These are phyloP conservation scores for Miniopterus natalensis DNA, from an alignment of 2,113 vertebrate genomes.

Conservation along the genomic window DNA sequence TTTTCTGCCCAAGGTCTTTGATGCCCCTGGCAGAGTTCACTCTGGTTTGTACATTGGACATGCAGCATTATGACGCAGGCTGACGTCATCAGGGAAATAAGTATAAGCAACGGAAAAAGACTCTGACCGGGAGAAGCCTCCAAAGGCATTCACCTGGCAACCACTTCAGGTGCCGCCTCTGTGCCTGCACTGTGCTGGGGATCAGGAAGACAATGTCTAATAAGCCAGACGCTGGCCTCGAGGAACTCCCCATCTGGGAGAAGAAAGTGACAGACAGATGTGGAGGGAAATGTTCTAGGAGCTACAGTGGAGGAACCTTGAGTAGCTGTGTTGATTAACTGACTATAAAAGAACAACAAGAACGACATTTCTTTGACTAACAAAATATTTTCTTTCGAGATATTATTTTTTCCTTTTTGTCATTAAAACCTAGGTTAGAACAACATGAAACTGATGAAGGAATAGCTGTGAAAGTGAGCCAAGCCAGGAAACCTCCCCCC, in stretches of 20 bases:
- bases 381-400: slow-evolving; percentile 36
- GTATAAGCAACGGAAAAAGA: neutral
- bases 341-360: neutral
- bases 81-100: neutral
- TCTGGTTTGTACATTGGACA: neutral
- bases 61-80: neutral
- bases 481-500: neutral
- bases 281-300: neutral
- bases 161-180: neutral
- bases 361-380: neutral
- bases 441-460: neutral
- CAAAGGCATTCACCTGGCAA: neutral
- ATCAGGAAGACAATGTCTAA: neutral
- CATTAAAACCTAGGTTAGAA: neutral
- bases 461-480: neutral
- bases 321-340: neutral
- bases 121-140: neutral
- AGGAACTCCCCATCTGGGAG: neutral
- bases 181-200: neutral
- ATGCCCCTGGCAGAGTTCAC: neutral
- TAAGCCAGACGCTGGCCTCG: neutral
- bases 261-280: neutral
- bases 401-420: neutral
- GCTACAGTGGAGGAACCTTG: neutral
- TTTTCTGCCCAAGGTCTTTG: neutral